These are phyloP conservation scores for Drosophila ironensis DNA, from an alignment of 1,140 invertebrate genomes.

Conservation along the genomic window DNA sequence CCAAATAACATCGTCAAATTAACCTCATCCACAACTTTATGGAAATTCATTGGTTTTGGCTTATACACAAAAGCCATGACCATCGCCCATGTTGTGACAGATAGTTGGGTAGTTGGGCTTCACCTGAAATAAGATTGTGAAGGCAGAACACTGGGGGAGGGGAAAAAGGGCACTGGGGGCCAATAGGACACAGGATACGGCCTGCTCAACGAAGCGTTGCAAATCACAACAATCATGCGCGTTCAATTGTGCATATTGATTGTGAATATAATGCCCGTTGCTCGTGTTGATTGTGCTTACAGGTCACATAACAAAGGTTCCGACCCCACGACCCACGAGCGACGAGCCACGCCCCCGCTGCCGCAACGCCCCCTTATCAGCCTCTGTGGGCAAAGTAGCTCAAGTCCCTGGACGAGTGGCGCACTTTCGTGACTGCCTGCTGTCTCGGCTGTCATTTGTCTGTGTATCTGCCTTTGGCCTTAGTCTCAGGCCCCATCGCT, in stretches of 20 bases:
- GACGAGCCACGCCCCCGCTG: not conserved
- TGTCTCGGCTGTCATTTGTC: slow-evolving; percentile 70
- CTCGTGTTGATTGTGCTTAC: slow-evolving; percentile 63
- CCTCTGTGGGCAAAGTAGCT: slow-evolving; percentile 19
- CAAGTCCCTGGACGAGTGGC: slow-evolving; percentile 40
- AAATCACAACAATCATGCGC: slow-evolving; percentile 73
- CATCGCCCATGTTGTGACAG: not conserved
- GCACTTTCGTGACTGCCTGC: slow-evolving; percentile 29
- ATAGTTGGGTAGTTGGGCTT: not conserved
- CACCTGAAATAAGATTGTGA: not conserved
- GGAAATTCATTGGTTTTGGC: too few species aligned
- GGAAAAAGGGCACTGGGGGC: too few species aligned
- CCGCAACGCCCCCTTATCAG: not conserved
- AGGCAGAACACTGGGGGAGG: not conserved
- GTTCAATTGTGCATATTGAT: slow-evolving; percentile 79
- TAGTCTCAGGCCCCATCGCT: not conserved
- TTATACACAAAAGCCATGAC: too few species aligned
- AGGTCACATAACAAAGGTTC: slow-evolving; percentile 64
- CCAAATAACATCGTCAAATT: too few species aligned
- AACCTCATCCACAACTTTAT: too few species aligned
- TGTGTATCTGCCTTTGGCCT: slow-evolving; percentile 18
- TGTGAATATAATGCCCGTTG: slow-evolving; percentile 57
- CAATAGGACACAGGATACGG: not conserved
- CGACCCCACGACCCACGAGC: slow-evolving; percentile 6
- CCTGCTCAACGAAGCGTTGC: slow-evolving; percentile 17